Evolutionary conservation across 2,113 vertebrate species (phyloP).

Genomic region (Colius striatus): DNA sequence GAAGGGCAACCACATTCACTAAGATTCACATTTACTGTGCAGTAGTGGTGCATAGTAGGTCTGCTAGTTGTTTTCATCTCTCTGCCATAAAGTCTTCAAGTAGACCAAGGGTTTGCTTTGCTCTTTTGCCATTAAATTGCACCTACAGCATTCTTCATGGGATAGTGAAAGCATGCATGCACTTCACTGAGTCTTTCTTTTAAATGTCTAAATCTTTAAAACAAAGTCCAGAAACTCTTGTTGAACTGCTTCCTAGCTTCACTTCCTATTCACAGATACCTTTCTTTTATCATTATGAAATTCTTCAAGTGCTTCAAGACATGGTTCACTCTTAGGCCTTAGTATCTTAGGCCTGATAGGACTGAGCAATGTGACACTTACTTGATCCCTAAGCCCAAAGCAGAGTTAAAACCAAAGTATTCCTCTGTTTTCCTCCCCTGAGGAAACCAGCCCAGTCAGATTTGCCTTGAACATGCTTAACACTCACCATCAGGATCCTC

Average conservation of each 20-base stretch:
- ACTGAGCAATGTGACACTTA: neutral
- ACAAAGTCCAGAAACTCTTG: neutral
- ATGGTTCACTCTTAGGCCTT: neutral
- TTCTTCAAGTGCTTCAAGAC: neutral
- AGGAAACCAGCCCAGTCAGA: neutral
- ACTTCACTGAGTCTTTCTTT: neutral
- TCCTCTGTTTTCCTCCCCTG: neutral
- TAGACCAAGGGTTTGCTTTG: neutral
- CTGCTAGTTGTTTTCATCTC: neutral
- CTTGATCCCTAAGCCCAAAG: neutral
- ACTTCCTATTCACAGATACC: neutral
- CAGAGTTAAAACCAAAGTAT: neutral
- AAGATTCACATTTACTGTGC: neutral
- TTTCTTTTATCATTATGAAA: neutral
- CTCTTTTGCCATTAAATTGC: neutral
- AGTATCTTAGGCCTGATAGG: neutral
- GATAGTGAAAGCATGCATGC: neutral
- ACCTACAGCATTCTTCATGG: neutral
- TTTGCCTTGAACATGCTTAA: neutral
- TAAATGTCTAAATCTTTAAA: neutral
- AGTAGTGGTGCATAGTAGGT: neutral
- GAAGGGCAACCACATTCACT: neutral
- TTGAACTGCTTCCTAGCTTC: neutral
- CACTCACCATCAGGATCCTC: neutral
- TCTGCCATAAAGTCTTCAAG: neutral